Conservation (phyloP, 2,797 vertebrate species). For the Hylomyscus alleni region DNA sequence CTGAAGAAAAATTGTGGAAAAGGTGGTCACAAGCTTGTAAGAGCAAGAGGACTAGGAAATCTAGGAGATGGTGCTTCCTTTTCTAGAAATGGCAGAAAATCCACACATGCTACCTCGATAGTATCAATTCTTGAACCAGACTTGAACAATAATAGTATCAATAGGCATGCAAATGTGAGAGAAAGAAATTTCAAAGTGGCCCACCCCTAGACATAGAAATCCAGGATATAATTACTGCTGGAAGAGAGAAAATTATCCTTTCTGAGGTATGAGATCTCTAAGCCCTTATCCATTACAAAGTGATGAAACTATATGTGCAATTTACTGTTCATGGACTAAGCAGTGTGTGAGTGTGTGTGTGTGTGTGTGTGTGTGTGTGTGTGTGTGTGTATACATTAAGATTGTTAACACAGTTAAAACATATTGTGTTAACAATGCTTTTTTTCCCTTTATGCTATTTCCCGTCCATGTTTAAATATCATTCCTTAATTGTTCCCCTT, state of each 20-base stretch:
- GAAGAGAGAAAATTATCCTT: neutral
- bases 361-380: neutral
- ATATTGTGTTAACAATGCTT: too few relatives aligned
- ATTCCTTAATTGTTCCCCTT: neutral
- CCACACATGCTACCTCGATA: neutral
- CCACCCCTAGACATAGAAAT: too few relatives aligned
- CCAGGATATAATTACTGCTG: neutral
- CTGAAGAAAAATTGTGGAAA: neutral
- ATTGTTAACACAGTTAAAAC: too few relatives aligned
- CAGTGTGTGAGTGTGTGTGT: neutral
- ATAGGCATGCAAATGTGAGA: neutral
- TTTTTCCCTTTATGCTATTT: neutral
- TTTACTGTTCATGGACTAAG: neutral
- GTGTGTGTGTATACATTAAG: neutral
- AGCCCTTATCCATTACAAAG: neutral
- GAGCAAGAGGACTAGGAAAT: neutral
- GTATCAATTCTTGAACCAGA: neutral
- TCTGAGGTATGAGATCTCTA: neutral
- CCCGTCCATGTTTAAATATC: neutral
- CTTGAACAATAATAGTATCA: neutral
- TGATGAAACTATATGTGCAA: neutral
- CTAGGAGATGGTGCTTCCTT: neutral
- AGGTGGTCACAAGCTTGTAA: neutral
- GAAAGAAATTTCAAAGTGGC: neutral
- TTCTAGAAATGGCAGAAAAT: neutral